A percentile compares a stretch with the other conserved stretches of the same genome.
Conservation (phyloP, 1,140 invertebrate species). For the Heliothis subflexa region DNA sequence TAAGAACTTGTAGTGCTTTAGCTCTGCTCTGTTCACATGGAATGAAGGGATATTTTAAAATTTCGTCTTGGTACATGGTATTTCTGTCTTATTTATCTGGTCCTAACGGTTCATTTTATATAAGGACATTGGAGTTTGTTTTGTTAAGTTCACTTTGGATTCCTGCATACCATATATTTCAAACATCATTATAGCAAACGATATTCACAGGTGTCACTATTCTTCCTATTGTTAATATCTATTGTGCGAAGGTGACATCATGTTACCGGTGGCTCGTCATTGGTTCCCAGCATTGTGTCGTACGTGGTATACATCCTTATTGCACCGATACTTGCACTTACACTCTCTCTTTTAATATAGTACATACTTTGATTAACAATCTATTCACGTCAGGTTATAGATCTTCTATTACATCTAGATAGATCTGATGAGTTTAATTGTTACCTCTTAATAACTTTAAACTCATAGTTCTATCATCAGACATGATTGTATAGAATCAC, state of each 20-base stretch:
- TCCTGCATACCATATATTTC: slow-evolving; percentile 14
- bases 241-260: slow-evolving; percentile 45
- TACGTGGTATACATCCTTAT: slow-evolving; percentile 40
- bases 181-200: slow-evolving; percentile 6
- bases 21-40: no score
- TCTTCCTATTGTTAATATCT: slow-evolving; percentile 45
- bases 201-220: slow-evolving; percentile 34
- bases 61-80: no score
- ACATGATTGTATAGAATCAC: not conserved
- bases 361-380: not conserved
- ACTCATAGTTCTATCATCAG: no score
- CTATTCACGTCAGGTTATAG: not conserved
- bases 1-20: no score
- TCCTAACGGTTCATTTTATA: not conserved
- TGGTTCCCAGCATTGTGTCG: slow-evolving; percentile 44
- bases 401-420: not conserved
- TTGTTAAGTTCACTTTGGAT: not conserved
- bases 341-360: slow-evolving; percentile 23
- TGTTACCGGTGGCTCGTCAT: slow-evolving; percentile 33
- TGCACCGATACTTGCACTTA: slow-evolving; percentile 39
- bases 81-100: not conserved
- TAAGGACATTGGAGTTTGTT: not conserved
- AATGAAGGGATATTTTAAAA: no score
- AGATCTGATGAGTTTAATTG: not conserved
- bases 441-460: no score